Conservation (phyloP, 2,888 invertebrate species). For the Ornithoptera priamus region DNA sequence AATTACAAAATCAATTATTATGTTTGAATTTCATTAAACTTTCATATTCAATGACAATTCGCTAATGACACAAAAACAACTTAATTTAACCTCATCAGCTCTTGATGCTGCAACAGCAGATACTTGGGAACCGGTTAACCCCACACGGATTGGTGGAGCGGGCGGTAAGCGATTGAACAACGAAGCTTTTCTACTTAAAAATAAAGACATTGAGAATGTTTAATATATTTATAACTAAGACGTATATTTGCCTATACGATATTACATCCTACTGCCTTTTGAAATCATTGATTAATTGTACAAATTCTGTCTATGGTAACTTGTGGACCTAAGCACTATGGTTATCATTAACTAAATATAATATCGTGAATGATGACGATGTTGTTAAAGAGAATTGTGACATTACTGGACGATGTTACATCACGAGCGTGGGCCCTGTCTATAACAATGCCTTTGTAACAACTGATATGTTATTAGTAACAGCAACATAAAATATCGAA, state of each 20-base stretch:
- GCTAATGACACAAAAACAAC: conserved; percentile 1
- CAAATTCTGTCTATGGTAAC: conserved; percentile 66
- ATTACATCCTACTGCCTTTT: conserved; percentile 38
- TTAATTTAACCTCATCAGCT: conserved; percentile 5
- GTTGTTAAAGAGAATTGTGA: conserved; percentile 42
- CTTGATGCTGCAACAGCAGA: conserved; percentile 7
- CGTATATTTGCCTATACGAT: conserved; percentile 24
- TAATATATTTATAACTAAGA: conserved; percentile 38
- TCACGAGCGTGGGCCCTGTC: neutral
- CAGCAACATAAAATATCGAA: neutral
- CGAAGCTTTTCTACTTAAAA: conserved; percentile 57
- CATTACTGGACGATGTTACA: conserved; percentile 34
- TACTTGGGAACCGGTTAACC: neutral
- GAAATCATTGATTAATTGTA: conserved; percentile 56
- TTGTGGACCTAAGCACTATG: conserved; percentile 58
- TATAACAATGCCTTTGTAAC: neutral
- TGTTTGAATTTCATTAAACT: neutral
- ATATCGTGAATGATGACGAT: conserved; percentile 34
- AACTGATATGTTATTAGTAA: neutral
- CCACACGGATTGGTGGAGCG: neutral
- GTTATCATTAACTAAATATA: conserved; percentile 41
- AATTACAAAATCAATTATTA: neutral
- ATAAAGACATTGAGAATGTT: conserved; percentile 51
- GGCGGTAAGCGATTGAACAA: conserved; percentile 1
- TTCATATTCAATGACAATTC: neutral